Percentiles rank a stretch among this genome's conserved stretches.
Evolutionary conservation across 2,797 vertebrate genomes (phyloP).

Genomic region (Pipistrellus kuhlii): DNA sequence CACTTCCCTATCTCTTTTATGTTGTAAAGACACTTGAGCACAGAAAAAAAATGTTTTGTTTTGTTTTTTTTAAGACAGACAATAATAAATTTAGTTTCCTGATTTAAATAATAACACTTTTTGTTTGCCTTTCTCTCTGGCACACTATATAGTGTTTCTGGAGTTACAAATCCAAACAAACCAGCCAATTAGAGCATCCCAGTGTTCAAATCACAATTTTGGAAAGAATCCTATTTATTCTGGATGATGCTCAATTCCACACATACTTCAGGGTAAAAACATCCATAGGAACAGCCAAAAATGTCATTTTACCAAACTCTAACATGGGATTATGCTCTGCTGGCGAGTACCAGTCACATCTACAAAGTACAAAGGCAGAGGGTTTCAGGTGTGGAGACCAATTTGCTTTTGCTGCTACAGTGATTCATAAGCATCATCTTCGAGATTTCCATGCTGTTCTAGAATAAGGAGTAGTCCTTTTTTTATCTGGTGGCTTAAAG

Average conservation of each 20-base stretch:
- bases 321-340: conserved; percentile 64
- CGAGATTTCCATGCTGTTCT: conserved; percentile 90
- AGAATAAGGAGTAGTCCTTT: conserved; percentile 95
- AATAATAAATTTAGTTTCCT: conserved; percentile 82
- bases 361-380: conserved; percentile 84
- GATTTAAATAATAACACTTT: conserved; percentile 82
- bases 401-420: conserved; percentile 73
- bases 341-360: conserved; percentile 71
- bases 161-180: conserved; percentile 85
- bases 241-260: conserved; percentile 82
- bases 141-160: conserved; percentile 79
- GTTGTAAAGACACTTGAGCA: conserved; percentile 69
- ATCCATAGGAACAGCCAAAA: conserved; percentile 72
- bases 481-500: conserved; percentile 97
- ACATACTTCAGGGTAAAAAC: conserved; percentile 77
- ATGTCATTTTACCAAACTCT: conserved; percentile 38
- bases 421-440: conserved; percentile 85
- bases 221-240: conserved; percentile 85
- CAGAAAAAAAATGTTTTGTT: conserved; percentile 68
- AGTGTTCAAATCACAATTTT: conserved; percentile 84
- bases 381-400: conserved; percentile 73
- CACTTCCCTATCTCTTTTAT: conserved; percentile 70
- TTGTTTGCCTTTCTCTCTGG: conserved; percentile 75
- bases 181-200: conserved; percentile 85
- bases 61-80: conserved; percentile 58